These are phyloP conservation scores for Myrmecobius fasciatus DNA, from an alignment of 2,113 vertebrate species.

Conservation along the genomic window DNA sequence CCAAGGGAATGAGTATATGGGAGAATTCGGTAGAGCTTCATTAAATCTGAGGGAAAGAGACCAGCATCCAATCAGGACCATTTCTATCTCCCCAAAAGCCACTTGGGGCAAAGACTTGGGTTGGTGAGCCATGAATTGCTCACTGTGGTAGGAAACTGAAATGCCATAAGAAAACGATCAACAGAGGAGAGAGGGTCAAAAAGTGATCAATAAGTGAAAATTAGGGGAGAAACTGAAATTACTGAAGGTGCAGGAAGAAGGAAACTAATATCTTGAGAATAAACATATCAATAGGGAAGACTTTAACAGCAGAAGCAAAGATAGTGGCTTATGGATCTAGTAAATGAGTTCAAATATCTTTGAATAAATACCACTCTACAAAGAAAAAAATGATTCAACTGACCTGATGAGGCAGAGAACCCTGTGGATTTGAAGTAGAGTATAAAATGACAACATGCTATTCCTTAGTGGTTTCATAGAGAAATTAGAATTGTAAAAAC, in stretches of 20 bases:
- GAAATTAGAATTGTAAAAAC: neutral
- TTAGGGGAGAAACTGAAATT: neutral
- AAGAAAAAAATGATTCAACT: neutral
- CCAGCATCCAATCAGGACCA: neutral
- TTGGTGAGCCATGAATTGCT: neutral
- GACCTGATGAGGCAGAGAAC: neutral
- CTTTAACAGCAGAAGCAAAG: neutral
- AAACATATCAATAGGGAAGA: neutral
- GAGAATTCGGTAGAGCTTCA: neutral
- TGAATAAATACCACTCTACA: neutral
- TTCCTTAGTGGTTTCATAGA: neutral
- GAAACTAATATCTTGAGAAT: neutral
- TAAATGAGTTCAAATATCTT: neutral
- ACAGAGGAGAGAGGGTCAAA: neutral
- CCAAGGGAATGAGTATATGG: neutral
- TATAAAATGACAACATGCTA: neutral
- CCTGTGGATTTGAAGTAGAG: neutral
- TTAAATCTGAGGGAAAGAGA: neutral
- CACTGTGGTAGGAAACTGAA: neutral
- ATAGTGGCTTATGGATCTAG: neutral
- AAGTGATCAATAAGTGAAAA: neutral
- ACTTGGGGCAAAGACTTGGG: neutral
- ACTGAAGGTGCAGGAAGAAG: neutral
- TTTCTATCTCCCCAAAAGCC: neutral
- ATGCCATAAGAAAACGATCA: neutral